Base-by-base conservation (phyloP, 2,797 vertebrate genomes). In the Pangasius krempfi region DNA sequence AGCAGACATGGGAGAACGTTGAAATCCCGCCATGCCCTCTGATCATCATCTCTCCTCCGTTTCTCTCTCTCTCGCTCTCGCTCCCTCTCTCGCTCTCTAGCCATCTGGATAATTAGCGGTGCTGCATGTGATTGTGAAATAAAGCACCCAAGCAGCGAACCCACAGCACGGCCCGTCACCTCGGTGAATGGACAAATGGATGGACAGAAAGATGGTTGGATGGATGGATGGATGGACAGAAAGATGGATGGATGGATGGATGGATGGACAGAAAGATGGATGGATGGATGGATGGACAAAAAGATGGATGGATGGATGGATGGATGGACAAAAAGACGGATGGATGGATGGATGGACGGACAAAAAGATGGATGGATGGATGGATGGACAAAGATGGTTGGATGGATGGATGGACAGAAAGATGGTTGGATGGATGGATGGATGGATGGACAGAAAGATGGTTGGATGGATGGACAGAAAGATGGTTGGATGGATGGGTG, bases 41-140 rank as follows among this genome's bases (percentile, higher is more conserved):
- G 76, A 87, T 79, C 30, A 22, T 86, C 84, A 50, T 9, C 47
- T 44, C 44, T 5, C 8, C 72, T 25, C 10, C 13, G 1, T 25
- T 30, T 66, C 66, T 64, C 64, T 72, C 89, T 84, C 60, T 76
- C 80, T 75, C 89, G 87, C 88, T 91, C 90, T 89, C 16, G 30
- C 50, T 56, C 47, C 50, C 33, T 64, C 18, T 22, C 44, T 30
- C 72, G 40, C 70, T 54, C 88, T 78, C 56, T 84, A 44, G 58
- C 88, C 88, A 89, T 90, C 90, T 90, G 88, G 90, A 44, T 90
- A 90, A 89, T 91, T 88, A 90, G 73, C 40, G 86, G 86, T 90
- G 89, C 85, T 88, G 90, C 86, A 75, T 86, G 85, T 83, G 88
- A 87, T 88, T 88, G 78, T 90, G 87, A 56, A 89, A 87, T 86